Base-by-base conservation (phyloP, 2,888 invertebrate genomes). In the Helobdella robusta region DNA sequence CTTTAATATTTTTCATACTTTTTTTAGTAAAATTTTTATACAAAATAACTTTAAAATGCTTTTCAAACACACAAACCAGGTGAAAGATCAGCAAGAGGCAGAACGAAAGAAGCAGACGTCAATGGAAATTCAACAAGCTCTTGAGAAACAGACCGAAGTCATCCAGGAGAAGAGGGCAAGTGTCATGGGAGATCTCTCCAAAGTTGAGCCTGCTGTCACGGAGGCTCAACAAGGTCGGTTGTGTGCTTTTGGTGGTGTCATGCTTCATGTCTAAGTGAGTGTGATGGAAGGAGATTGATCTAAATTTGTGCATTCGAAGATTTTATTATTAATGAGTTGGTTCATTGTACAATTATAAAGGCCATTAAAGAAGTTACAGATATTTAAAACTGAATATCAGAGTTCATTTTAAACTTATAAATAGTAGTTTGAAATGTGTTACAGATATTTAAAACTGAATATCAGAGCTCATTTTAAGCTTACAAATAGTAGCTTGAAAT, bases 71-170 rank as follows among this genome's bases (percentile, higher is more conserved):
- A 40, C 15, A 15, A 40, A 40, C 5, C 65, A 80, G 79, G 76
- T 80, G 59, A 93, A 93, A 82, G 93, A 97, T 81, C 95, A 97
- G 79, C 95, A 97, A 76, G 95, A 97, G 80, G 98, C 98, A 1
- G 98, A 99, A 79, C 91, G 94, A 83, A 93, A 95, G 82, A 99
- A 99, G 80, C 90, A 92, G 44, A 91, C 94, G 75, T 92, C 92
- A 75, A 94, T 95, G 79, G 93, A 97, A 78, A 91, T 99, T 77
- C 94, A 94, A 81, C 88, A 88, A 66, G 87, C 89, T 75, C 77
- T 85, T 48, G 80, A 82, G 71, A 80, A 81, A 66, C 94, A 97
- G 83, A 93, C 91, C 0, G 85, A 90, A 68, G 88, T 89, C 76
- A 97, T 99, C 69, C 88, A 89, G 72, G 88, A 89, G 76, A 99